Percentiles rank a stretch among this genome's conserved stretches.
Evolutionary conservation across 2,797 vertebrate genomes (phyloP).

Genomic region (Vipera latastei): DNA sequence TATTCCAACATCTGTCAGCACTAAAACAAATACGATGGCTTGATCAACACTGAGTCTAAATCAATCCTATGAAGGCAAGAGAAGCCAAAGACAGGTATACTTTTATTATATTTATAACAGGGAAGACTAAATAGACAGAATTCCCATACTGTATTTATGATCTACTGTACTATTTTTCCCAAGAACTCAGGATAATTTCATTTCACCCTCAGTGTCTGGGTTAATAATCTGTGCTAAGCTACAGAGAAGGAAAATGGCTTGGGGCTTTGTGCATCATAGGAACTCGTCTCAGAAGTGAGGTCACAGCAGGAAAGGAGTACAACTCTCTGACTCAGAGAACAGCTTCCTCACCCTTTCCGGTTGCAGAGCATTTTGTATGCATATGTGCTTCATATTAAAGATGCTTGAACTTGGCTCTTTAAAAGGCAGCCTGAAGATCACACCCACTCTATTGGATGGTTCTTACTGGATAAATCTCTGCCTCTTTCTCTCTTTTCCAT

Average conservation of each 20-base stretch:
- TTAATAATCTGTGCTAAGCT: background rate
- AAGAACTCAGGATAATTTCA: background rate
- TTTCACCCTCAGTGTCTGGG: background rate
- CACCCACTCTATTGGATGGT: background rate
- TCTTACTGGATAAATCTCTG: background rate
- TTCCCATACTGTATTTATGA: background rate
- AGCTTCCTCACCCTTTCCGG: background rate
- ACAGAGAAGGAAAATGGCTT: background rate
- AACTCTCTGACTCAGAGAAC: background rate
- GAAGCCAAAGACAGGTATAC: background rate
- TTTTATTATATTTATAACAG: background rate
- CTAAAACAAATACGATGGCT: background rate
- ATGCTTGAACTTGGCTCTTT: background rate
- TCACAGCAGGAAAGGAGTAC: background rate
- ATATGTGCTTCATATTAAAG: background rate
- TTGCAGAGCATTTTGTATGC: background rate
- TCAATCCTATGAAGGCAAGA: background rate
- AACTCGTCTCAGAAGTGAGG: background rate
- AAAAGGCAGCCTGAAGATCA: background rate
- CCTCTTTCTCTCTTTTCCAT: background rate
- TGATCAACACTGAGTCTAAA: background rate
- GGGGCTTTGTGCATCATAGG: background rate
- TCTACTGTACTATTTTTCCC: background rate
- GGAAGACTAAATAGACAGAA: background rate
- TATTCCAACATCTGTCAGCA: background rate